Base-by-base conservation (phyloP, 2,888 invertebrate species). In the Ligdia adustata region DNA sequence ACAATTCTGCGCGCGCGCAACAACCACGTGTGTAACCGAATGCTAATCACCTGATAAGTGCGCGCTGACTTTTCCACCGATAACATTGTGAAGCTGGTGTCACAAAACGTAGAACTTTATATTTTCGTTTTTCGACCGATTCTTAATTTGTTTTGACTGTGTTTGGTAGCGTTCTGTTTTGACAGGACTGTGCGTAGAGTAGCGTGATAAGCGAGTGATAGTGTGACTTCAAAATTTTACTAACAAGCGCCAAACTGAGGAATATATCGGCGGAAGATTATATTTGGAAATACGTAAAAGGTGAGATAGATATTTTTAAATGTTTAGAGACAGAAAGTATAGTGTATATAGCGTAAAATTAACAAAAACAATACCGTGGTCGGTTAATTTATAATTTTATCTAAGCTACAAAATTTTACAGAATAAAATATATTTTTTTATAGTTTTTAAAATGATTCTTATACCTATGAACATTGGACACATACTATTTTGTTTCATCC, bases 241-340 rank as follows among this genome's bases (percentile, higher is more conserved):
- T 72, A 66, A 75, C 69, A 69, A 63, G 65, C 72, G 72, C 66
- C 82, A 88, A 86, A 79, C 84, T 88, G 86, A 83, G 88, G 86
- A 85, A 83, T 79, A 73, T 85, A 68, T 73, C 82, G 67, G 74
- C 73, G 56, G 82, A 82, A 71, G 77, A 82, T 70, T 84, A 79
- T 65, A 77, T 88, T 78, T 87, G 88, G 83, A 85, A 81, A 82
- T 87, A 86, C 75, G 76, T 88, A 64, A 84, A 85, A 87, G 89
- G 89, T 88, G 77, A 71, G 82, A 57, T 38, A 7, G 14, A 6
- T 3, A 12, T 0, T 9, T 13, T 7, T 40, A 9, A 9, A 12
- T n/a, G n/a, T n/a, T n/a, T n/a, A n/a, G n/a, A n/a, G n/a, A n/a
- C n/a, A n/a, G n/a, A n/a, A n/a, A n/a, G n/a, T n/a, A n/a, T n/a